These are phyloP conservation scores for Malachius bipustulatus DNA, from an alignment of 2,888 invertebrate species.

Conservation along the genomic window DNA sequence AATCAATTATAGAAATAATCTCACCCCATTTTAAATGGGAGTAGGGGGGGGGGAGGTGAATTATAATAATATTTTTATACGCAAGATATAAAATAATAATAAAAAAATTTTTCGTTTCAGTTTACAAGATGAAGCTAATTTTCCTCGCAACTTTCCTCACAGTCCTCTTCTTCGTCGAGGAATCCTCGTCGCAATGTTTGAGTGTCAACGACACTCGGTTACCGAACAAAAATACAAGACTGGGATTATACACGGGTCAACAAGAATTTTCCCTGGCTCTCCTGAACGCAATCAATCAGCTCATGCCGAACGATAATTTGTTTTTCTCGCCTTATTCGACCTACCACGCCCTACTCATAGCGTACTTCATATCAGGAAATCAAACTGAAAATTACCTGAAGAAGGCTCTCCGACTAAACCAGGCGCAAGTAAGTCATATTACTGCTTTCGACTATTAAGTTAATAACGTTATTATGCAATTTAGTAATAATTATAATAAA, in stretches of 20 bases:
- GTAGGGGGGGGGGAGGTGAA: too few relatives aligned
- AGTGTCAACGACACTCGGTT: constrained; percentile 35
- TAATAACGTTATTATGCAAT: too few relatives aligned
- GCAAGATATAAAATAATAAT: too few relatives aligned
- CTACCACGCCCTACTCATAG: constrained; percentile 64
- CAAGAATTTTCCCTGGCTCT: constrained; percentile 60
- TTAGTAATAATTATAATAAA: too few relatives aligned
- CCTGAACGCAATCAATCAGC: constrained; percentile 52
- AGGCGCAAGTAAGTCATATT: constrained; percentile 39
- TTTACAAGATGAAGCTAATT: too few relatives aligned
- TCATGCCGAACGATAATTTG: constrained; percentile 57
- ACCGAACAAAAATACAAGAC: constrained; percentile 20
- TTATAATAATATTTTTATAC: too few relatives aligned
- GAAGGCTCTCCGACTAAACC: constrained; percentile 48
- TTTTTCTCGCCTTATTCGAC: constrained; percentile 85
- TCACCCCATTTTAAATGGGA: too few relatives aligned
- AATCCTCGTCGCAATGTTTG: constrained; percentile 37
- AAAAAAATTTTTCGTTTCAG: too few relatives aligned
- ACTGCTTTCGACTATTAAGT: background rate
- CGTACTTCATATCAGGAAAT: constrained; percentile 64
- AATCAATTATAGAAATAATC: too few relatives aligned
- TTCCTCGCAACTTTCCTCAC: too few relatives aligned
- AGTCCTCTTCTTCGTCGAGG: constrained; percentile 16
- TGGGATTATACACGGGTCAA: constrained; percentile 45
- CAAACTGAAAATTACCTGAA: constrained; percentile 56